These are phyloP conservation scores for Gorsachius goisagi DNA, from an alignment of 2,113 vertebrate species.

Conservation along the genomic window DNA sequence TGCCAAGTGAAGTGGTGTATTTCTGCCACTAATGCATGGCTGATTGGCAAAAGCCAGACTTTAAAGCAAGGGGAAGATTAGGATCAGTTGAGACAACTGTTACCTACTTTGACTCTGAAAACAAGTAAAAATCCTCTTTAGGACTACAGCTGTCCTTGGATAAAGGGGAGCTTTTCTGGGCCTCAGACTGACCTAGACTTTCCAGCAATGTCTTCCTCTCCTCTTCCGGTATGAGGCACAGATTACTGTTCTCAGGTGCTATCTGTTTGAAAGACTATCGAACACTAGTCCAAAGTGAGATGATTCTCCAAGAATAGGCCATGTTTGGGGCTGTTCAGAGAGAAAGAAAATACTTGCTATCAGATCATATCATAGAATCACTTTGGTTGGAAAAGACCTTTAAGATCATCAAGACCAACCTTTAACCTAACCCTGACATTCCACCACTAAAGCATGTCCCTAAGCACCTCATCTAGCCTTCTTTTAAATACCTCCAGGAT, in stretches of 20 bases:
- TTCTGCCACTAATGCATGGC: neutral
- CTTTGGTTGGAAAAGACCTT: no score
- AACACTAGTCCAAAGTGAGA: neutral
- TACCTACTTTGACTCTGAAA: neutral
- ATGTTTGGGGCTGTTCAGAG: neutral
- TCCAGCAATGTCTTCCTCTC: neutral
- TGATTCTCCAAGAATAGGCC: neutral
- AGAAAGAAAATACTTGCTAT: neutral
- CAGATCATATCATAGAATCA: neutral
- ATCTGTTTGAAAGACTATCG: neutral
- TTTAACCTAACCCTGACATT: no score
- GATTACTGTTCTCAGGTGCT: neutral
- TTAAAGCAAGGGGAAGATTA: neutral
- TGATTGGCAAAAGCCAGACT: neutral
- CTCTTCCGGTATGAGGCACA: neutral
- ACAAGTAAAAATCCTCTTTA: neutral
- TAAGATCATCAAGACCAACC: no score
- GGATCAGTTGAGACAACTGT: neutral
- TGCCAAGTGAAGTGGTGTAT: neutral
- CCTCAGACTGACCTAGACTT: neutral
- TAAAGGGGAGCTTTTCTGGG: neutral
- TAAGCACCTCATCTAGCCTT: no score
- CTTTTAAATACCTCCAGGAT: no score
- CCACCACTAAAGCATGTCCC: no score
- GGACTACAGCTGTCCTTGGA: neutral